Base-by-base conservation (phyloP, 2,113 vertebrate species). In the Prionailurus bengalensis region DNA sequence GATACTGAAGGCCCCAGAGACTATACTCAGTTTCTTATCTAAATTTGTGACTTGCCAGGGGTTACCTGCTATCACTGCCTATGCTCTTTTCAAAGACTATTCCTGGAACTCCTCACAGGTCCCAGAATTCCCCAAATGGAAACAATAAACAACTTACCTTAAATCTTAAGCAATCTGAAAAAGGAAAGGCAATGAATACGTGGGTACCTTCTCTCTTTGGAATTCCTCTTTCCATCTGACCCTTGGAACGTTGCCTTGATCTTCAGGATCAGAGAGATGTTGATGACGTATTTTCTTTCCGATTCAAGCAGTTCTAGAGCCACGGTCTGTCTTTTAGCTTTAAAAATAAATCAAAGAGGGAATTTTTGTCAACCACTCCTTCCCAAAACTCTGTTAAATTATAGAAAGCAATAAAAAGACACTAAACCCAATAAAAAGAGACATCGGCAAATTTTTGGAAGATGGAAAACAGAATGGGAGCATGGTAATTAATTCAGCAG, bases 301-400 rank as follows among this genome's bases (percentile, higher is more conserved):
- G 99, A 99, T 98, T 99, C 99, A 97, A 99, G 98, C 97, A 99
- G 98, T 98, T 99, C 99, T 98, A 99, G 98, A 65, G 99, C 99
- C 0, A 99, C 99, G 45, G 99, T 99, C 98, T 99, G 99, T 89
- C 99, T 99, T 99, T 99, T 99, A 97, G 98, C 99, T 99, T 99
- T 71, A 98, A 98, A 97, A 97, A 96, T 55, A 97, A 97, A 95
- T 27, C 92, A 94, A 93, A 65, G 51, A 88, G 61, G 33, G 33
- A 70, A 73, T 66, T 93, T n/a, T 81, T 83, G 29, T 96, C 96
- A 96, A 42, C 48, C 23, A 83, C 13, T 94, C 25, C 68, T 82
- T 66, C 68, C 53, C 70, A 11, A 86, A 94, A 82, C 51, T 33
- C 63, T 70, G 66, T 25, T 4, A 71, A 84, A 93, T 36, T 16